Conservation (phyloP, 1,140 invertebrate species). For the Heliconius hewitsoni region DNA sequence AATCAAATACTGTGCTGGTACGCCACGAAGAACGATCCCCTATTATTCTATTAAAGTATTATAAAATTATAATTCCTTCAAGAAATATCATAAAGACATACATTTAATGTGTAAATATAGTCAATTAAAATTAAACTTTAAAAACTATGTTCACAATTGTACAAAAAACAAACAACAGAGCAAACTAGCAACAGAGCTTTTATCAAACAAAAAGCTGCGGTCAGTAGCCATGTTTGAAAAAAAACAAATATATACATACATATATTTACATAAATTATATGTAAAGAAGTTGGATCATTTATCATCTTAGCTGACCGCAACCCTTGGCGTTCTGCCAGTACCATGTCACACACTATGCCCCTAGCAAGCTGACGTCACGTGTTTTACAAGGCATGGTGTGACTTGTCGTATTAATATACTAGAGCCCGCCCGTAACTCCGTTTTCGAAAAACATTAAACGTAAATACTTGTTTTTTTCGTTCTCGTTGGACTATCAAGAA, state of each 20-base stretch:
- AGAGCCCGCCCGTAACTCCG: too few species aligned
- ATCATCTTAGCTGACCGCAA: constrained; percentile 1
- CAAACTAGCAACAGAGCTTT: too few species aligned
- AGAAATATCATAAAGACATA: too few species aligned
- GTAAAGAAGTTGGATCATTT: background rate
- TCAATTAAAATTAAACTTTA: too few species aligned
- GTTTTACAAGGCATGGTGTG: background rate
- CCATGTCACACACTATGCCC: background rate
- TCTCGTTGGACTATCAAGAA: too few species aligned
- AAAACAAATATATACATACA: background rate
- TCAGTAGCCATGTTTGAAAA: background rate
- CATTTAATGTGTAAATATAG: too few species aligned
- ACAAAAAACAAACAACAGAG: too few species aligned
- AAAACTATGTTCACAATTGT: too few species aligned
- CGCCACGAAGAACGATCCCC: too few species aligned
- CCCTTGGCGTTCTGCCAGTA: background rate
- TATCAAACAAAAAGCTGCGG: background rate
- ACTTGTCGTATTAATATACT: background rate
- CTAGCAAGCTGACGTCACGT: background rate
- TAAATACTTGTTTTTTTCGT: background rate
- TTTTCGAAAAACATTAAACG: background rate
- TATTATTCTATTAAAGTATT: too few species aligned
- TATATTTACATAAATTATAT: background rate
- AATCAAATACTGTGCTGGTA: too few species aligned
- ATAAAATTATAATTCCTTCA: too few species aligned